Conservation (phyloP, 2,797 vertebrate species). For the Siniperca undulata region DNA sequence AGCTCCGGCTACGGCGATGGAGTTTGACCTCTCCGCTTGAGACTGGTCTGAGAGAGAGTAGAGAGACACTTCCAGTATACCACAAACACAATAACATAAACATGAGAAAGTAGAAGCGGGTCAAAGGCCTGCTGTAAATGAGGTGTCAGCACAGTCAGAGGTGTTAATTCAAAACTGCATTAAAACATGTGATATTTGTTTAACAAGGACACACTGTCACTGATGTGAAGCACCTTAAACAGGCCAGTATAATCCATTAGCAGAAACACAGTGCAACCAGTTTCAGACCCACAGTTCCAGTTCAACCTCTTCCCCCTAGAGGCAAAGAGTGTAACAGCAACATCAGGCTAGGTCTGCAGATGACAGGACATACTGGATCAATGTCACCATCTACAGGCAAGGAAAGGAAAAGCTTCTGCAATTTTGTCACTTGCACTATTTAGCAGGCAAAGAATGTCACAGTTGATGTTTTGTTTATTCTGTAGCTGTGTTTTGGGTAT, state of each 20-base stretch:
- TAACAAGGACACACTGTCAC: background rate
- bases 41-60: conserved; percentile 89
- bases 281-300: background rate
- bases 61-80: conserved; percentile 31
- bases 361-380: background rate
- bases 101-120: background rate
- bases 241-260: background rate
- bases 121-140: background rate
- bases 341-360: background rate
- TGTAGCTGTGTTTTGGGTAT: background rate
- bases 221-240: too few species aligned
- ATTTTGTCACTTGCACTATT: background rate
- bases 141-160: background rate
- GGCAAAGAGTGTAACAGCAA: background rate
- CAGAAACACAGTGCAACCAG: background rate
- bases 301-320: background rate
- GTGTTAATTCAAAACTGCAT: conserved; percentile 5
- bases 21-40: conserved; percentile 89
- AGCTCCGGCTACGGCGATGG: conserved; percentile 92
- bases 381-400: background rate
- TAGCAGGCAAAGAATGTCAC: background rate
- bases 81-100: conserved; percentile 7
- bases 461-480: background rate
- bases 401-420: background rate
- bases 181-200: background rate